Conservation (phyloP, 1,140 invertebrate species). For the Procambarus virginalis region DNA sequence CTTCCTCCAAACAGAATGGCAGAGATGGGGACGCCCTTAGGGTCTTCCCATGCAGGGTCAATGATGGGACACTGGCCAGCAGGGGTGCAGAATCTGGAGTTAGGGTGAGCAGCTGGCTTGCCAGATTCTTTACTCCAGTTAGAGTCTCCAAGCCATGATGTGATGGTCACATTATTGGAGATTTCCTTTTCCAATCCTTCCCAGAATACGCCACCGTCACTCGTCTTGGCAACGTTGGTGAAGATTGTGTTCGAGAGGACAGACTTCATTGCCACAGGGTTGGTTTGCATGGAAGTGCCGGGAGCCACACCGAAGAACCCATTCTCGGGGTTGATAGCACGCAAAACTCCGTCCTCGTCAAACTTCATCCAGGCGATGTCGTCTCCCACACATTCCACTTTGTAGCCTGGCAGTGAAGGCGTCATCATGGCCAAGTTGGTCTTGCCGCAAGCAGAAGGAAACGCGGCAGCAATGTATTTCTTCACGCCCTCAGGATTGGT, state of each 20-base stretch:
- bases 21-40: slow-evolving; percentile 94
- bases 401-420: slow-evolving; percentile 94
- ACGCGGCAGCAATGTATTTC: slow-evolving; percentile 96
- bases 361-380: slow-evolving; percentile 99
- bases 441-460: slow-evolving; percentile 98
- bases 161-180: slow-evolving; percentile 79
- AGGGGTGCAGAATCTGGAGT: slow-evolving; percentile 95
- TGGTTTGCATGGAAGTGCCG: slow-evolving; percentile 92
- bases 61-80: slow-evolving; percentile 96
- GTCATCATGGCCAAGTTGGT: slow-evolving; percentile 99
- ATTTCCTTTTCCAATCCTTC: slow-evolving; percentile 95
- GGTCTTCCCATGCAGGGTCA: slow-evolving; percentile 83
- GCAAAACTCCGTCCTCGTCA: slow-evolving; percentile 88
- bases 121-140: slow-evolving; percentile 81
- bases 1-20: slow-evolving; percentile 98
- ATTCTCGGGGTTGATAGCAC: slow-evolving; percentile 99
- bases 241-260: slow-evolving; percentile 96
- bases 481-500: slow-evolving; percentile 91
- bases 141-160: slow-evolving; percentile 88
- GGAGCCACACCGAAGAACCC: slow-evolving; percentile 99
- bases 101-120: slow-evolving; percentile 93
- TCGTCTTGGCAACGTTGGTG: slow-evolving; percentile 97
- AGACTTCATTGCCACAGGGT: slow-evolving; percentile 97
- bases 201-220: slow-evolving; percentile 96
- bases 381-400: slow-evolving; percentile 89